phyloP scores from a whole-genome alignment of 23 tunicate species.

The Ciona savignyi region DNA sequence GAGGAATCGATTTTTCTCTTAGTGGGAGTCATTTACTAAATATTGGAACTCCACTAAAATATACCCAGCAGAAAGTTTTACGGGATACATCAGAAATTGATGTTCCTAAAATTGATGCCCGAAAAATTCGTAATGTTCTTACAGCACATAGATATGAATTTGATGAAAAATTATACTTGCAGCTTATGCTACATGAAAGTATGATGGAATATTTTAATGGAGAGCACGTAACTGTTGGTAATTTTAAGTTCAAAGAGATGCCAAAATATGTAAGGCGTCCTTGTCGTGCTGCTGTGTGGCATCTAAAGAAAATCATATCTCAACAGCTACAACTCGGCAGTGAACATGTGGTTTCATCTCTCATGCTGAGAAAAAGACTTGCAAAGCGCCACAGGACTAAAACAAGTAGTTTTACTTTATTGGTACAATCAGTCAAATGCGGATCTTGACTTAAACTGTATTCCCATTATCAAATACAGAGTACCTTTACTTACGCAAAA shows the following conservation, averaged over 20 bases:
- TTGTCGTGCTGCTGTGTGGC: slow-evolving; percentile 53
- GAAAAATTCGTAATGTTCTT: slow-evolving; percentile 24
- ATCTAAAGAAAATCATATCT: slow-evolving; percentile 19
- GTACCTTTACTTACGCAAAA: no score
- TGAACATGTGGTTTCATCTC: neutral
- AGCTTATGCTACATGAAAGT: slow-evolving; percentile 17
- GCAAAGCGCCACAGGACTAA: neutral
- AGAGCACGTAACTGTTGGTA: neutral
- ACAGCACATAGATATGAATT: slow-evolving; percentile 45
- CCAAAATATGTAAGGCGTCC: slow-evolving; percentile 65
- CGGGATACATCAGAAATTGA: slow-evolving; percentile 37
- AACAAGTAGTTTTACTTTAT: neutral
- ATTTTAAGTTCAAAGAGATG: neutral
- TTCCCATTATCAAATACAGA: neutral
- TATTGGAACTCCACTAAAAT: slow-evolving; percentile 80
- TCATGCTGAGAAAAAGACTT: neutral
- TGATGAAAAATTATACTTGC: slow-evolving; percentile 52
- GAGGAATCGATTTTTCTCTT: slow-evolving; percentile 56
- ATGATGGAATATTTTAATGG: neutral
- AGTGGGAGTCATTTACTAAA: slow-evolving; percentile 85
- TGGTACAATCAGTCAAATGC: neutral
- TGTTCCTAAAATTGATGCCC: slow-evolving; percentile 28
- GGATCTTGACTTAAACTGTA: neutral
- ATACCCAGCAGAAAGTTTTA: slow-evolving; percentile 55
- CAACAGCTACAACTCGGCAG: neutral